Evolutionary conservation across 2,888 invertebrate species (phyloP).

Genomic region (Ceramica pisi): DNA sequence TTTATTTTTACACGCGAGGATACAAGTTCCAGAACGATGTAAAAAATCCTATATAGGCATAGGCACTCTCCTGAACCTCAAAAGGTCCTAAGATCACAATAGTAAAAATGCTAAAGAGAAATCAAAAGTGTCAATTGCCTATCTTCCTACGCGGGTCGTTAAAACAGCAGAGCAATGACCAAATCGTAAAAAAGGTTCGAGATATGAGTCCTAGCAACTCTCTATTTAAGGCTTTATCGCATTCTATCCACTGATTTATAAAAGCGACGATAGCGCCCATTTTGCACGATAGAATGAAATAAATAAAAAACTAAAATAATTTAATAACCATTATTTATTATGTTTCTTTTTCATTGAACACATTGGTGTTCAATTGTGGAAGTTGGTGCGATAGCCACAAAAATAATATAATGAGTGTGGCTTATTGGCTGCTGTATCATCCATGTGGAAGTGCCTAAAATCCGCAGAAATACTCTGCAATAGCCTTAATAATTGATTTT

Average conservation of each 20-base stretch:
- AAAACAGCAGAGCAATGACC: constrained; percentile 46
- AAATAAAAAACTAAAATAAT: background rate
- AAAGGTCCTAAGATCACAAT: constrained; percentile 37
- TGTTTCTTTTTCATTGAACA: too few species aligned
- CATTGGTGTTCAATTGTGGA: too few species aligned
- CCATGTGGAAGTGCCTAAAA: too few species aligned
- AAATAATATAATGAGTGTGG: too few species aligned
- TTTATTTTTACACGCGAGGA: background rate
- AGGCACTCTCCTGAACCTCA: background rate
- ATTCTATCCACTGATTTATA: constrained; percentile 24
- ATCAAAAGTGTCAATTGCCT: constrained; percentile 49
- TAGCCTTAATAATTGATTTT: background rate
- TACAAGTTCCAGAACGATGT: background rate
- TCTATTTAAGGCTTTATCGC: constrained; percentile 45
- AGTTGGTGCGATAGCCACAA: too few species aligned
- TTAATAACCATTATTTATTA: background rate
- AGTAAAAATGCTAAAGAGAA: constrained; percentile 48
- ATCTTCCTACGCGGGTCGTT: constrained; percentile 59
- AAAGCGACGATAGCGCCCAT: constrained; percentile 5
- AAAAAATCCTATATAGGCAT: background rate
- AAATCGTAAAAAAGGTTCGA: constrained; percentile 54
- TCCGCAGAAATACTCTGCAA: background rate
- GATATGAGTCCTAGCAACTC: constrained; percentile 41
- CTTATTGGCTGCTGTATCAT: too few species aligned
- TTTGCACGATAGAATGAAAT: background rate